Base-by-base conservation (phyloP, 2,888 invertebrate genomes). In the Pediacus dermestoides region DNA sequence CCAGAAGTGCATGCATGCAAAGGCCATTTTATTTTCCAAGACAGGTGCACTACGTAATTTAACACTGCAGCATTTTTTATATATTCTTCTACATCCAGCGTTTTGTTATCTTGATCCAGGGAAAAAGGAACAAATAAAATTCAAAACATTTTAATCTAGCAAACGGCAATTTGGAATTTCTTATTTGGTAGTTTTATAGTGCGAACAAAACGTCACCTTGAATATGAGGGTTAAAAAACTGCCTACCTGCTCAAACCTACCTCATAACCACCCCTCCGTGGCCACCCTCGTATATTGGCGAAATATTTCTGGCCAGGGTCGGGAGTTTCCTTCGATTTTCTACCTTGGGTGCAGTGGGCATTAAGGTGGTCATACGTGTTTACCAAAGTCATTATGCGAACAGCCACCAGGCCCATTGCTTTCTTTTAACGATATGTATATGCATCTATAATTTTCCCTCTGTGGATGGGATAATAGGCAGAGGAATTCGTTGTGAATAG, bases 281-380 rank as follows among this genome's bases (percentile, higher is more conserved):
- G 46, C 57, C 57, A 55, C 57, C 57, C 57, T 48, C 55, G 45
- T 55, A 54, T n/a, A n/a, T 57, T 57, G 54, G 56, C 56, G 46
- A 54, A 57, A 52, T 52, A 43, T 42, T 41, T 36, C 14, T 14
- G 28, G 4, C 10, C 11, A 13, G 31, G 34, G 31, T 34, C 28
- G 27, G 30, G 21, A 38, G 30, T 46, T 46, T 43, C n/a, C n/a
- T n/a, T 13, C 46, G 46, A 47, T 50, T 48, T 46, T 50, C 36
- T 40, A 46, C 50, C 53, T 48, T 49, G 49, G 49, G 38, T 46
- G 39, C 16, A 21, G 37, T 15, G 32, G 13, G 4, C 12, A n/a
- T n/a, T n/a, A n/a, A n/a, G n/a, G n/a, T n/a, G n/a, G n/a, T n/a
- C 12, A 28, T 13, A 3, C 28, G 13, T 42, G 50, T 53, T 52